Conservation (phyloP, 2,113 vertebrate species). For the Eulemur macaco region DNA sequence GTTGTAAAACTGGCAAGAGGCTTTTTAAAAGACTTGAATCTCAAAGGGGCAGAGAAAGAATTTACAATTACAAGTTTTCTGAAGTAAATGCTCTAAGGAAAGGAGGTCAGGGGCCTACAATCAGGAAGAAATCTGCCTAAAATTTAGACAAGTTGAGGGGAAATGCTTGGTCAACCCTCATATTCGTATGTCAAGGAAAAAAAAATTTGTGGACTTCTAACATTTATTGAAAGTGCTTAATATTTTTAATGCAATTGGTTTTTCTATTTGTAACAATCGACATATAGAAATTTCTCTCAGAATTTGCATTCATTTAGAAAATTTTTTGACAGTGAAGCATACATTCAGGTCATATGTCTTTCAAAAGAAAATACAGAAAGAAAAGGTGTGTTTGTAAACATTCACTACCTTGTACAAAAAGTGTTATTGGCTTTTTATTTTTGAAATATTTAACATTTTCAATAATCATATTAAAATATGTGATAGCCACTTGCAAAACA, state of each 20-base stretch:
- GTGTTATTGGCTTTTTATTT: not conserved
- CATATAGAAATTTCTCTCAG: slow-evolving; percentile 3
- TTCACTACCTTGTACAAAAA: not conserved
- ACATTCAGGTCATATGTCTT: not conserved
- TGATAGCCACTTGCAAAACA: not conserved
- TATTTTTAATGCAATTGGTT: not conserved
- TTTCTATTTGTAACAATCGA: not conserved
- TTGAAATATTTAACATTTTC: not conserved
- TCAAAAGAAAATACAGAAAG: not conserved
- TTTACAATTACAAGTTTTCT: not conserved
- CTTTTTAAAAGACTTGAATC: not conserved
- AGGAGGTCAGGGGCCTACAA: not conserved
- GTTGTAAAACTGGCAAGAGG: not conserved
- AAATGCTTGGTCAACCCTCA: not conserved
- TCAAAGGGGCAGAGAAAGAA: not conserved
- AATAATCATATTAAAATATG: not conserved
- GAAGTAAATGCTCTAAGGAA: not conserved
- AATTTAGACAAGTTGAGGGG: not conserved
- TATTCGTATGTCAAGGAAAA: not conserved
- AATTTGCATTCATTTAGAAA: slow-evolving; percentile 3
- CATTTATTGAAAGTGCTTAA: not conserved
- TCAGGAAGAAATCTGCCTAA: not conserved
- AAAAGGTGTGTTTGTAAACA: not conserved
- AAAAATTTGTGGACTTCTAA: not conserved
- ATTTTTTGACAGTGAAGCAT: not conserved